phyloP scores from a whole-genome alignment of 2,797 vertebrate genomes.

The Gymnothorax reevesii region DNA sequence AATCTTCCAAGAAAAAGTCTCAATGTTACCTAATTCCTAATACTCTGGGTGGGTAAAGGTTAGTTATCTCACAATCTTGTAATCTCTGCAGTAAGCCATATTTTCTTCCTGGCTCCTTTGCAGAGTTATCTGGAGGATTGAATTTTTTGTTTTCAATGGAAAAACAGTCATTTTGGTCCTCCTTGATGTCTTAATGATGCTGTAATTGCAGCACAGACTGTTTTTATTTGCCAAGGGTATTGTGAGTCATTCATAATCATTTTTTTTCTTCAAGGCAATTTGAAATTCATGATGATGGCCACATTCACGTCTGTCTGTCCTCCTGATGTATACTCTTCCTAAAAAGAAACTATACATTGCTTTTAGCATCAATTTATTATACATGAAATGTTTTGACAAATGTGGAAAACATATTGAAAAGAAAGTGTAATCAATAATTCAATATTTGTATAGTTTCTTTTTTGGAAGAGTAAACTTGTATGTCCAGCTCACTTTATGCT shows the following conservation, averaged over 20 bases:
- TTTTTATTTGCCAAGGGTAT: slow-evolving; percentile 8
- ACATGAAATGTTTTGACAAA: too few species aligned
- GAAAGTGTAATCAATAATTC: too few species aligned
- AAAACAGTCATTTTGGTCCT: slow-evolving; percentile 5
- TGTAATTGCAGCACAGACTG: background rate
- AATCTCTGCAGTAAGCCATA: background rate
- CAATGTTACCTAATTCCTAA: slow-evolving; percentile 3
- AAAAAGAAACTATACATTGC: too few species aligned
- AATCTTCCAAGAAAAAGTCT: background rate
- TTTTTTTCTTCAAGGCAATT: background rate
- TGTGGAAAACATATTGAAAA: too few species aligned
- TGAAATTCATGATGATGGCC: background rate
- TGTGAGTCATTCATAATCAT: background rate
- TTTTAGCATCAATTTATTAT: too few species aligned
- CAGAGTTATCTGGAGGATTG: background rate
- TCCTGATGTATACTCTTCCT: background rate
- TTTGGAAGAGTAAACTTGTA: too few species aligned
- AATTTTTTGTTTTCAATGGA: slow-evolving; percentile 13
- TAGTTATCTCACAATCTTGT: slow-evolving; percentile 16
- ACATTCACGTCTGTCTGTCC: background rate
- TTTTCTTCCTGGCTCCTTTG: background rate
- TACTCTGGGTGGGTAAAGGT: background rate
- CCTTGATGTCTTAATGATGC: slow-evolving; percentile 7
- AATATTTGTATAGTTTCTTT: too few species aligned
- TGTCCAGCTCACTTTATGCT: background rate